Conservation (phyloP, 2,888 invertebrate genomes). For the Tolmerus cingulatus region DNA sequence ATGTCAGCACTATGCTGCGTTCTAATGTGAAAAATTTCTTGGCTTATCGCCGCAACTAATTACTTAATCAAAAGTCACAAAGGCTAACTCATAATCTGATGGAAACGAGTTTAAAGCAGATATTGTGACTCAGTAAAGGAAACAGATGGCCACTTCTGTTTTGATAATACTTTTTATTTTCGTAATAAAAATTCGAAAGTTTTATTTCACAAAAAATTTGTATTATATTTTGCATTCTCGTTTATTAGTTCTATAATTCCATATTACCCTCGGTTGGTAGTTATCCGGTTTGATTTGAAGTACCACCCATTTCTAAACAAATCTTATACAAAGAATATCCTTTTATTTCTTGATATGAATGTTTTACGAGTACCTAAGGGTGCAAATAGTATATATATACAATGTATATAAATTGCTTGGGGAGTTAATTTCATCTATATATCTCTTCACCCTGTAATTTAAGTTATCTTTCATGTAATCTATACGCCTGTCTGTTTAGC, state of each 20-base stretch:
- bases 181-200: too few relatives aligned
- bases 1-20: not conserved
- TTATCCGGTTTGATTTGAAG: not conserved
- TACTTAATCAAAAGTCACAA: not conserved
- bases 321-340: not conserved
- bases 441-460: conserved; percentile 37
- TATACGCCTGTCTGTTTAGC: not conserved
- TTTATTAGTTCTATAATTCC: not conserved
- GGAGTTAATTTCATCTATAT: conserved; percentile 22
- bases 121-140: not conserved
- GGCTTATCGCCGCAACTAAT: not conserved
- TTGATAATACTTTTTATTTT: not conserved
- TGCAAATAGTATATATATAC: not conserved
- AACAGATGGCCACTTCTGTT: not conserved
- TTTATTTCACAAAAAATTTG: not conserved
- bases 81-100: not conserved
- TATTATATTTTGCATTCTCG: not conserved
- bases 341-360: not conserved
- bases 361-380: not conserved
- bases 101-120: not conserved
- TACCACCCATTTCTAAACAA: not conserved
- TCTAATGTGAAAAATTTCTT: not conserved
- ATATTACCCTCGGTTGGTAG: not conserved
- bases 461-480: conserved; percentile 37
- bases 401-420: not conserved